phyloP scores from a whole-genome alignment of 2,113 vertebrate species.

The Chloropsis cyanopogon region DNA sequence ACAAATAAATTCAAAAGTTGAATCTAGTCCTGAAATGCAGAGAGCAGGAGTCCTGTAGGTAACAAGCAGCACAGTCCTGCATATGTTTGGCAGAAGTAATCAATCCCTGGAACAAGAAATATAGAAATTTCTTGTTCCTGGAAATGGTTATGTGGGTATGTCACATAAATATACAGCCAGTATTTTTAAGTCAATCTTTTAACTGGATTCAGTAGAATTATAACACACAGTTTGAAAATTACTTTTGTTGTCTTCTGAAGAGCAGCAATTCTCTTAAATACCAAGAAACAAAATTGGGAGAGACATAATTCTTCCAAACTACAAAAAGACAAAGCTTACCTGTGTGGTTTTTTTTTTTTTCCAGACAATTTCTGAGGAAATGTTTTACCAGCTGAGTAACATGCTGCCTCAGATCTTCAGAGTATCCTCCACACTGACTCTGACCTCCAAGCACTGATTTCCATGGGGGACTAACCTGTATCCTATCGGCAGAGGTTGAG shows the following conservation, averaged over 20 bases:
- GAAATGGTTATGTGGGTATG: not conserved
- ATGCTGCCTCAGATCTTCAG: conserved; percentile 99
- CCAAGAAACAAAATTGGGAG: not conserved
- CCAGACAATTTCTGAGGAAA: conserved; percentile 97
- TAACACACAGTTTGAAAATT: not conserved
- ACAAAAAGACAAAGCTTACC: not conserved
- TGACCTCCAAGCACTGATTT: conserved; percentile 83
- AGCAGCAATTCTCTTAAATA: not conserved
- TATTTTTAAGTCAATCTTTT: not conserved
- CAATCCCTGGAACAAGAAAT: not conserved
- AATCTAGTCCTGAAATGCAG: not conserved
- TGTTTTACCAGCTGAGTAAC: conserved; percentile 97
- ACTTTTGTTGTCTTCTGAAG: not conserved
- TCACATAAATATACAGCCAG: not conserved
- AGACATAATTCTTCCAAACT: not conserved
- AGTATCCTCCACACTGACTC: conserved; percentile 87
- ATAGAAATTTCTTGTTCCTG: not conserved
- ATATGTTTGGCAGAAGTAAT: not conserved
- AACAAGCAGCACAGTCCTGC: not conserved
- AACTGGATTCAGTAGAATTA: not conserved
- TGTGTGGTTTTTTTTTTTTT: not conserved
- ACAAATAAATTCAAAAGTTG: not conserved
- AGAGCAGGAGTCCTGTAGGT: not conserved
- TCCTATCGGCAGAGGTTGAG: not conserved
- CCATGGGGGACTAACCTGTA: not conserved